These are phyloP conservation scores for Drosophila paracracens DNA, from an alignment of 2,888 invertebrate species.

Conservation along the genomic window DNA sequence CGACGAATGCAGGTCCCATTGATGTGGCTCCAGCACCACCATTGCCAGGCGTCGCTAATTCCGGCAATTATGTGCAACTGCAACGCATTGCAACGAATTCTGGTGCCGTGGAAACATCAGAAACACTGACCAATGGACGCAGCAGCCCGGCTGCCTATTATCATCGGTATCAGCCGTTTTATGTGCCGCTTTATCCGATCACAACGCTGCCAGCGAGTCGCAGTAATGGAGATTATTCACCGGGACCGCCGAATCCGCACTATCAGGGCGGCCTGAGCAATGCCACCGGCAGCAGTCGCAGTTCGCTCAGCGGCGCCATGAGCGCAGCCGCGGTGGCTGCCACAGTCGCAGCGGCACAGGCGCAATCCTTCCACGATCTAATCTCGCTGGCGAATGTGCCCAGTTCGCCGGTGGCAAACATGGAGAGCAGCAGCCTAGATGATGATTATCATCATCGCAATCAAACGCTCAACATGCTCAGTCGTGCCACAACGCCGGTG, in stretches of 20 bases:
- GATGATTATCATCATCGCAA: constrained; percentile 49
- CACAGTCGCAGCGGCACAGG: constrained; percentile 67
- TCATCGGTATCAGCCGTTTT: constrained; percentile 71
- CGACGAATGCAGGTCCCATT: constrained; percentile 1
- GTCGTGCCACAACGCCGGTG: constrained; percentile 43
- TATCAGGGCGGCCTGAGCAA: constrained; percentile 62
- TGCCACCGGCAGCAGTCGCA: constrained; percentile 69
- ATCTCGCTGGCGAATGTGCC: constrained; percentile 58
- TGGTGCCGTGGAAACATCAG: constrained; percentile 12
- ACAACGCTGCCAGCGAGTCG: constrained; percentile 56
- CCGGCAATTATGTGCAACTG: constrained; percentile 22
- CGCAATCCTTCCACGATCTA: constrained; percentile 64
- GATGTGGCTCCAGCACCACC: background rate
- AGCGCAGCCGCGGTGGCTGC: constrained; percentile 72
- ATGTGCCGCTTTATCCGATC: constrained; percentile 68
- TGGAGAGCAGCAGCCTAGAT: constrained; percentile 28
- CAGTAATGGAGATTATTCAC: constrained; percentile 43
- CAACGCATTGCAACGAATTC: constrained; percentile 20
- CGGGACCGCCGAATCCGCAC: constrained; percentile 56
- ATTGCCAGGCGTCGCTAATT: constrained; percentile 4
- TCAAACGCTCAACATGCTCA: constrained; percentile 40
- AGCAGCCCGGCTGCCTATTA: constrained; percentile 64
- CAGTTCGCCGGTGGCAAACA: constrained; percentile 43
- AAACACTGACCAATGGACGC: constrained; percentile 33
- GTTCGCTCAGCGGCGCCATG: constrained; percentile 68